These are phyloP conservation scores for Pampus argenteus DNA, from an alignment of 2,797 vertebrate species.

Conservation along the genomic window DNA sequence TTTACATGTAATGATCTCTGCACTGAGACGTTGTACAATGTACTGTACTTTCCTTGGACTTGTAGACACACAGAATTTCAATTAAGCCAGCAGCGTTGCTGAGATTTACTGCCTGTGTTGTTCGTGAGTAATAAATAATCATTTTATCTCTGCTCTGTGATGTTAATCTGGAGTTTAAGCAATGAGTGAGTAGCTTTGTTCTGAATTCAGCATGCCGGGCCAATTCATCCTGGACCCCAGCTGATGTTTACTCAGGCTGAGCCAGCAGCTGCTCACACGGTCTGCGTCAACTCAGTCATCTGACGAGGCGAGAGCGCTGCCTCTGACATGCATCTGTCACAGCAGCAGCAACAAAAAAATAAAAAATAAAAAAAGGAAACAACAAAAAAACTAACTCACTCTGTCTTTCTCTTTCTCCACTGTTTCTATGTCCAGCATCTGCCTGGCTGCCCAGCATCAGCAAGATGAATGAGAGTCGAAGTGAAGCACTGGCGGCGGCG, in stretches of 20 bases:
- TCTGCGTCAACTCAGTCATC: slow-evolving; percentile 63
- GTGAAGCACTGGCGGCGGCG: slow-evolving; percentile 92
- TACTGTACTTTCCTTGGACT: slow-evolving; percentile 10
- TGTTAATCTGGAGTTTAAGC: slow-evolving; percentile 68
- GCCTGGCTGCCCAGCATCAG: slow-evolving; percentile 78
- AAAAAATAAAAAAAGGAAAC: not conserved
- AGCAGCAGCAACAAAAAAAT: slow-evolving; percentile 1
- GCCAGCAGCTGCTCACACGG: slow-evolving; percentile 77
- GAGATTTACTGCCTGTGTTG: slow-evolving; percentile 33
- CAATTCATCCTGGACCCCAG: slow-evolving; percentile 70
- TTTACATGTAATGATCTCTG: slow-evolving; percentile 1
- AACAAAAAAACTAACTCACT: slow-evolving; percentile 41
- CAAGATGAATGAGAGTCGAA: slow-evolving; percentile 92
- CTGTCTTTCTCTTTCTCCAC: slow-evolving; percentile 26
- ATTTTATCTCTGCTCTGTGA: slow-evolving; percentile 56
- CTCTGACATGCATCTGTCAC: slow-evolving; percentile 74
- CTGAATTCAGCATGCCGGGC: slow-evolving; percentile 54
- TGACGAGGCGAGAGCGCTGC: slow-evolving; percentile 52
- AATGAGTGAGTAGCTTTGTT: slow-evolving; percentile 66
- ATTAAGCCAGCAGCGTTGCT: slow-evolving; percentile 24
- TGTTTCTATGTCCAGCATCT: slow-evolving; percentile 62
- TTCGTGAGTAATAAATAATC: slow-evolving; percentile 56
- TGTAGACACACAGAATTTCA: slow-evolving; percentile 15
- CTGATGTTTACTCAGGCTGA: slow-evolving; percentile 84
- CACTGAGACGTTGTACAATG: slow-evolving; percentile 3